Evolutionary conservation across 2,888 invertebrate species (phyloP), one percentile per base, ranked within the genome.

Genomic region (Mellilla xanthometata): DNA sequence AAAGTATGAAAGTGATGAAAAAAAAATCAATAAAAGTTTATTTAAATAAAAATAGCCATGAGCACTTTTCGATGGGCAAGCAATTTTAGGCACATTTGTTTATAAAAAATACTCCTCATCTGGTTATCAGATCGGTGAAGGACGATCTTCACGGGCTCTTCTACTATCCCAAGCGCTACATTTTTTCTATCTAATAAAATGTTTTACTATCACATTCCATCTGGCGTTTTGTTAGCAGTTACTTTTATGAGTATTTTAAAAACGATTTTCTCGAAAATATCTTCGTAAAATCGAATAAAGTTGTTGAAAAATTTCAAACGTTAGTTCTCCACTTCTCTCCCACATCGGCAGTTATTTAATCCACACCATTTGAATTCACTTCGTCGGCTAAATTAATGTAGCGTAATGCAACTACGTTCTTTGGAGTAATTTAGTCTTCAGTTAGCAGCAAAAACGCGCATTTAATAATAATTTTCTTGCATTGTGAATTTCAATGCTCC

Each of bases 131-230:
- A n/a, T n/a, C n/a, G n/a, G n/a, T n/a, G n/a, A n/a, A n/a, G n/a
- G n/a, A n/a, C n/a, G n/a, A n/a, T n/a, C n/a, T n/a, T n/a, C n/a
- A n/a, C n/a, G n/a, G n/a, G n/a, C n/a, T n/a, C n/a, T n/a, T n/a
- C n/a, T n/a, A n/a, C n/a, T n/a, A n/a, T 62, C 58, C 58, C 58
- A 59, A 59, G 54, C 55, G 58, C 51, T 48, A 58, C 59, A 54
- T 49, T 56, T n/a, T n/a, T 49, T 24, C 24, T 8, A 42, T 50
- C 57, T 39, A 47, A 54, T 53, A 54, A 54, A 50, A 40, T 40
- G 50, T 55, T 57, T 59, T 54, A 57, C 45, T 48, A 55, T 54
- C 35, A 30, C 39, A 39, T 57, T 45, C 48, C 49, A 56, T 60
- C 54, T 52, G 54, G 55, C 49, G 49, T 58, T 58, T 55, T 52